A percentile compares a stretch with the other conserved stretches of the same genome.
phyloP scores from a whole-genome alignment of 2,888 invertebrate species.

The Noctua pronuba region DNA sequence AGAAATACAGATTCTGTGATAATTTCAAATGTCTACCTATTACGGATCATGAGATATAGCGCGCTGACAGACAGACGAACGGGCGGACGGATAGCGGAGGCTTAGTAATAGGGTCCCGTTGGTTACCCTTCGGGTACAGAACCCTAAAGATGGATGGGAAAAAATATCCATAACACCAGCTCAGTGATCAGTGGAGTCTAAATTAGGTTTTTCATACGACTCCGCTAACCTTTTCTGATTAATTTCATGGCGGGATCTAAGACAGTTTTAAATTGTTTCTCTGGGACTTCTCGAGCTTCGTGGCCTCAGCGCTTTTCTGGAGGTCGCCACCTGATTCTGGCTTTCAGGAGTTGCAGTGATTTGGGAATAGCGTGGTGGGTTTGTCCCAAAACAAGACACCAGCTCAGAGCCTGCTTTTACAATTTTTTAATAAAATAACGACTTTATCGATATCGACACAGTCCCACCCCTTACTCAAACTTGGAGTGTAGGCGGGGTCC shows the following conservation, averaged over 20 bases:
- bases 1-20: no score
- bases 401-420: background rate
- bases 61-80: no score
- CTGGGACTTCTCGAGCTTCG: background rate
- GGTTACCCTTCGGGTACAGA: no score
- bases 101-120: no score
- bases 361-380: background rate
- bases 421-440: background rate
- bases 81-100: no score
- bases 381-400: background rate
- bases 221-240: no score
- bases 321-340: background rate
- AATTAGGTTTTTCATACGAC: background rate
- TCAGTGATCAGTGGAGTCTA: background rate
- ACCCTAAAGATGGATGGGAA: no score
- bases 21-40: no score
- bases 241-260: background rate
- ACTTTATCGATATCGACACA: constrained; percentile 42
- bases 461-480: constrained; percentile 70
- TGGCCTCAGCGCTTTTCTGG: background rate
- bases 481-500: constrained; percentile 77
- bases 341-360: background rate
- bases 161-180: background rate
- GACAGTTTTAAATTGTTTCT: background rate
- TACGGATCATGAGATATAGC: no score